Conservation (phyloP, 2,113 vertebrate genomes). For the Microcebus murinus region DNA sequence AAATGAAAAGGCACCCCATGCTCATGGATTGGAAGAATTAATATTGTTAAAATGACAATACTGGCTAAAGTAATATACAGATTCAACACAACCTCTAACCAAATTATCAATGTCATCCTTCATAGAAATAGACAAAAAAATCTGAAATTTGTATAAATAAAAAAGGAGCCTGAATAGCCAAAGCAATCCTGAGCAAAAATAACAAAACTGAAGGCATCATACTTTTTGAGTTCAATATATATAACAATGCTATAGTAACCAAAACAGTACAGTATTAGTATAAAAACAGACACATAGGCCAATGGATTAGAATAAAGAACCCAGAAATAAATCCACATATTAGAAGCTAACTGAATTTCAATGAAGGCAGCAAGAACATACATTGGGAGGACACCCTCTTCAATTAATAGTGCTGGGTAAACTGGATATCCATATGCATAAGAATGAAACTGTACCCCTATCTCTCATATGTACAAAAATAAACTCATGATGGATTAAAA, state of each 20-base stretch:
- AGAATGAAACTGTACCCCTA: neutral
- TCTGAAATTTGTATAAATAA: neutral
- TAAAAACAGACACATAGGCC: neutral
- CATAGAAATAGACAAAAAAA: neutral
- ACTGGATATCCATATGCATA: neutral
- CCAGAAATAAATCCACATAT: neutral
- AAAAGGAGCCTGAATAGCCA: neutral
- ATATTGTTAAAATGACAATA: neutral
- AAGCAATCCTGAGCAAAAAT: neutral
- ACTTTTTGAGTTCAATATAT: neutral
- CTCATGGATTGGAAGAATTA: neutral
- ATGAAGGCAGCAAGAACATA: neutral
- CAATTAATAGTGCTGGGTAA: neutral
- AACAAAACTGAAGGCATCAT: neutral
- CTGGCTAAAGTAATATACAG: neutral
- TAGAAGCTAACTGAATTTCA: neutral
- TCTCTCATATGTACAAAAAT: neutral
- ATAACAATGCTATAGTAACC: neutral
- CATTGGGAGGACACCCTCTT: neutral
- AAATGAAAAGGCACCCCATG: neutral
- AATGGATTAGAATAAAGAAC: neutral
- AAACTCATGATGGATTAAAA: neutral
- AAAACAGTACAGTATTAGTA: neutral
- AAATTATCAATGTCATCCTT: neutral
- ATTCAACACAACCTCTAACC: neutral